These are phyloP conservation scores for Microcaecilia unicolor DNA, from an alignment of 2,797 vertebrate species.

Conservation along the genomic window DNA sequence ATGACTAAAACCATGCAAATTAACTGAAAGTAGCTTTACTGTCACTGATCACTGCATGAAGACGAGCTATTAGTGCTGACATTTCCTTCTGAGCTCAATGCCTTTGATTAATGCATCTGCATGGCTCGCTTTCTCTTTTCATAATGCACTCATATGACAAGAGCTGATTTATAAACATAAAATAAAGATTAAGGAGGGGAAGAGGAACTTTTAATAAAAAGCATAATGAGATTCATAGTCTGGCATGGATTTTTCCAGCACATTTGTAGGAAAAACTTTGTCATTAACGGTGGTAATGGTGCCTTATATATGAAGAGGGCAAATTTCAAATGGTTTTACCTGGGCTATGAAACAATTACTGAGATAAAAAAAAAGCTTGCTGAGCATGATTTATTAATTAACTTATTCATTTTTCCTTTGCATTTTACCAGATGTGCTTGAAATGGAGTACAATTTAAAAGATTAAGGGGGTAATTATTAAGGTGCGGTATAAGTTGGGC, in stretches of 20 bases:
- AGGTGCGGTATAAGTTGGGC: too few species aligned
- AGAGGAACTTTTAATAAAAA: neutral
- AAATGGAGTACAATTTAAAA: too few species aligned
- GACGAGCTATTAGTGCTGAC: constrained; percentile 27
- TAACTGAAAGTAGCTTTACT: constrained; percentile 26
- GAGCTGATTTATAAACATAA: constrained; percentile 21
- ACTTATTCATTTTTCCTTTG: too few species aligned
- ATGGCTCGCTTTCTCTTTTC: constrained; percentile 4
- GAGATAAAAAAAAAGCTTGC: too few species aligned
- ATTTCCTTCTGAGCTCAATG: constrained; percentile 19
- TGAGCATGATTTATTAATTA: too few species aligned
- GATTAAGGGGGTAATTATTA: too few species aligned
- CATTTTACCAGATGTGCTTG: too few species aligned
- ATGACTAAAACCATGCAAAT: constrained; percentile 9
- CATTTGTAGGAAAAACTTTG: too few species aligned
- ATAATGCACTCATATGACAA: constrained; percentile 7
- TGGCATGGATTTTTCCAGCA: neutral
- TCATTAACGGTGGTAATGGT: too few species aligned
- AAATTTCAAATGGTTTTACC: too few species aligned
- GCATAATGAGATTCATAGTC: constrained; percentile 11
- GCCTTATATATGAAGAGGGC: too few species aligned
- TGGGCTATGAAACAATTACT: too few species aligned
- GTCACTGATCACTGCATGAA: constrained; percentile 9
- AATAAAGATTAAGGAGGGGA: constrained; percentile 14
- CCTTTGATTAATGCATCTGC: constrained; percentile 31